A percentile compares a stretch with the other conserved stretches of the same genome.
Conservation (phyloP, 2,113 vertebrate species). For the Origma solitaria region DNA sequence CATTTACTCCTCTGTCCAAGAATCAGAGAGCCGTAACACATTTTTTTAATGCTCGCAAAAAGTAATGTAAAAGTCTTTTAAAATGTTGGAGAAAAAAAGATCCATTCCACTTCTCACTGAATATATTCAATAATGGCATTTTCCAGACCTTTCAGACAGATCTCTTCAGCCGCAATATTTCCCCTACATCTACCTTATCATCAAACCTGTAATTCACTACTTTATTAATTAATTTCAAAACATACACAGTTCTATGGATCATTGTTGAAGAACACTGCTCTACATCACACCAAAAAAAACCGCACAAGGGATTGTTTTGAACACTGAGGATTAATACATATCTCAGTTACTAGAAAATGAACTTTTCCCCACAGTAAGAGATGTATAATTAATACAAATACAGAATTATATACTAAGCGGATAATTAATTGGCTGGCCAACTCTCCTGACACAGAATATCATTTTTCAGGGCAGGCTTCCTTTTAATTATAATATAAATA, state of each 20-base stretch:
- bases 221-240: neutral
- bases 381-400: neutral
- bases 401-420: neutral
- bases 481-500: neutral
- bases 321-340: neutral
- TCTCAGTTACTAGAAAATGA: neutral
- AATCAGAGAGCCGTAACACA: neutral
- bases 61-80: neutral
- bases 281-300: fast-evolving
- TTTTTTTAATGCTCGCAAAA: neutral
- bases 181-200: neutral
- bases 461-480: neutral
- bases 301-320: neutral
- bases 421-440: conserved; percentile 20
- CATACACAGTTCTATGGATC: neutral
- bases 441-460: neutral
- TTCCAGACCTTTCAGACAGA: neutral
- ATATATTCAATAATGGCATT: neutral
- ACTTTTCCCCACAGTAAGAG: neutral
- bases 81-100: neutral
- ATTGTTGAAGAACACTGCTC: neutral
- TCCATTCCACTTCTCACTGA: neutral
- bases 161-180: neutral
- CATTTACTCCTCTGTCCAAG: neutral
- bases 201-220: neutral